These are phyloP conservation scores for Zaprionus lachaisei DNA, from an alignment of 1,140 invertebrate genomes.

Conservation along the genomic window DNA sequence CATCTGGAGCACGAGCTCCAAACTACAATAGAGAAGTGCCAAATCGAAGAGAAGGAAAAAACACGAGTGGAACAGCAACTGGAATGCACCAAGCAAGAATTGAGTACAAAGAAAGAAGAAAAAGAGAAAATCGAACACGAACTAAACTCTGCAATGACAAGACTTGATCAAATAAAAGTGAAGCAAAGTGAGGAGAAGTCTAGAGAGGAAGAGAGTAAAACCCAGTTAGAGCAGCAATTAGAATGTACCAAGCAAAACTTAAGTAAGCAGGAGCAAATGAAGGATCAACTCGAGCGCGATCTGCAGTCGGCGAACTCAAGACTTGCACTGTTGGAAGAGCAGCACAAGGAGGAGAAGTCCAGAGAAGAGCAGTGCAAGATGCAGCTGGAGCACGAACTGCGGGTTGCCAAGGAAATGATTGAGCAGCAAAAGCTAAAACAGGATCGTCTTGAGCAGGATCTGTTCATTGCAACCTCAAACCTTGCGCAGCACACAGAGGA, in stretches of 20 bases:
- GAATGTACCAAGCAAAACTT: neutral
- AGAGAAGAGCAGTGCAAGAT: neutral
- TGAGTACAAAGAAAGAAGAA: neutral
- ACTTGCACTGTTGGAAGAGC: neutral
- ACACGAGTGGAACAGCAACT: neutral
- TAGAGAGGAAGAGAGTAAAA: neutral
- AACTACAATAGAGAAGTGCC: neutral
- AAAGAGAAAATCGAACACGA: neutral
- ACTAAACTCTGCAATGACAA: neutral
- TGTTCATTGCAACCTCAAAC: no score
- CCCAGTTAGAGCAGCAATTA: neutral
- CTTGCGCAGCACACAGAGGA: no score
- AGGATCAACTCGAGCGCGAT: neutral
- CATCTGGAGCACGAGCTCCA: neutral
- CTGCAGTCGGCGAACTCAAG: neutral
- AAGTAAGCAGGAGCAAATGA: neutral
- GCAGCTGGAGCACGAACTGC: neutral
- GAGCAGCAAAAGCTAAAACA: neutral
- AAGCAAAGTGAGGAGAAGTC: neutral
- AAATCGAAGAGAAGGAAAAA: neutral
- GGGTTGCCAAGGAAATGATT: neutral
- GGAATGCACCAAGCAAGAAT: neutral
- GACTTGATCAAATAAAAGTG: neutral
- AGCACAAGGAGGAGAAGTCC: neutral
- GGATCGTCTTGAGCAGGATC: neutral